Evolutionary conservation across 2,113 vertebrate species (phyloP), one percentile per base, ranked within the genome.

Genomic region (Phaetusa simplex): DNA sequence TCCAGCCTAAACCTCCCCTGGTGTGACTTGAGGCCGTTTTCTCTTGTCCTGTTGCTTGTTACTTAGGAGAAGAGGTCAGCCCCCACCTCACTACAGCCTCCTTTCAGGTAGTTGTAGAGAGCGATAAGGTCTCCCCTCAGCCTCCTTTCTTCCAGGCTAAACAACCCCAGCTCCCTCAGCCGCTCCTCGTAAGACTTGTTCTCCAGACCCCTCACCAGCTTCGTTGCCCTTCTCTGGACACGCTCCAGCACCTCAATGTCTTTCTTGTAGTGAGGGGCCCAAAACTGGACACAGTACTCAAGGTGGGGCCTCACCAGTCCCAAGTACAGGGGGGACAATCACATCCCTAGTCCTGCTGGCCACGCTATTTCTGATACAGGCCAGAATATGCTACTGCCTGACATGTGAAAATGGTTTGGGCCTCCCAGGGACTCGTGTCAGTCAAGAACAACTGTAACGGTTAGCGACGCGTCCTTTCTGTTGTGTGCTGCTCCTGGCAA

Each of bases 381-480:
- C n/a, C 58, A 83, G 66, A n/a, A 23, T 2, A 2, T 36, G 45
- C 30, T 40, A 2, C 66, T 24, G 34, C 45, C 55, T 53, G 22
- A 30, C 7, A 0, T 12, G 18, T 36, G 47, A 12, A 34, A 38
- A 34, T 12, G 0, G 0, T 19, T 27, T 14, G 72, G 49, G 47
- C 12, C 32, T 32, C 29, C 52, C 43, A n/a, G 47, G 30, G 27
- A 43, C n/a, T 30, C 34, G 19, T 1, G 22, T 9, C n/a, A 8
- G 34, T 32, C 16, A 0, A 0, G 43, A 53, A 24, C 0, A 4
- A 8, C 2, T 1, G 26, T 3, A 1, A 2, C 4, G 26, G 40
- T 56, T 56, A 14, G 5, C 16, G 47, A 8, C 29, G 36, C 30
- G 26, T 42, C 7, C 2, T 18, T 70, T 38, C 10, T 27, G 19